Percentiles rank a stretch among this genome's conserved stretches.
phyloP scores from a whole-genome alignment of 2,888 invertebrate species.

The Syritta pipiens region DNA sequence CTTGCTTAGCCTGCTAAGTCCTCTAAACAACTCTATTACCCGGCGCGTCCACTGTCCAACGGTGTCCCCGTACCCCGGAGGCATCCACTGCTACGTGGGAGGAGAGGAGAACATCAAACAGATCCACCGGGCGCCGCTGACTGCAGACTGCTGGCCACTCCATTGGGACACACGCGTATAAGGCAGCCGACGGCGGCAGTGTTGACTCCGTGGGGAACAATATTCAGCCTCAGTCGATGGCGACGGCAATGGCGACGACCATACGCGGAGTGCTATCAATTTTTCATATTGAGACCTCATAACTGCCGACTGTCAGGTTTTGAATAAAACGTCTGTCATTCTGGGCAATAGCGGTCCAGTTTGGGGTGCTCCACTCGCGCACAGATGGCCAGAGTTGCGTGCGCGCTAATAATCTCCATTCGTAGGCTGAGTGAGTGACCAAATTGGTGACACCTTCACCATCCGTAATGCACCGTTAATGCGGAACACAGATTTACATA shows the following conservation, averaged over 20 bases:
- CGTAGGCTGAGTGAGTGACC: slow-evolving; percentile 64
- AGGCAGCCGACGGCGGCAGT: slow-evolving; percentile 9
- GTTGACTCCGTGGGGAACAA: slow-evolving; percentile 53
- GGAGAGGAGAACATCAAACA: too few relatives aligned
- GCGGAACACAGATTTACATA: slow-evolving; percentile 63
- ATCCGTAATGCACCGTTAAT: slow-evolving; percentile 46
- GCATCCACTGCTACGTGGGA: slow-evolving; percentile 28
- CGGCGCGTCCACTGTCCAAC: neutral
- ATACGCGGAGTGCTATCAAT: slow-evolving; percentile 59
- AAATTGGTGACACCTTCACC: slow-evolving; percentile 65
- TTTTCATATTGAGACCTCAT: slow-evolving; percentile 65
- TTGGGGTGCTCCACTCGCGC: neutral
- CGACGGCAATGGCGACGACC: too few relatives aligned
- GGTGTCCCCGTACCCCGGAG: slow-evolving; percentile 32
- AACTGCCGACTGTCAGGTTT: slow-evolving; percentile 32
- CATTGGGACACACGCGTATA: slow-evolving; percentile 47
- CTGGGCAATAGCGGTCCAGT: slow-evolving; percentile 9
- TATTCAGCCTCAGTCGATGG: slow-evolving; percentile 19
- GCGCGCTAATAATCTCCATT: slow-evolving; percentile 69
- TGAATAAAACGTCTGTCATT: slow-evolving; percentile 35
- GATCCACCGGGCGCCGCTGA: too few relatives aligned
- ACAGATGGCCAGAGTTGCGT: slow-evolving; percentile 41
- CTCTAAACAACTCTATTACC: slow-evolving; percentile 57
- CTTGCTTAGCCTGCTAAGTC: too few relatives aligned
- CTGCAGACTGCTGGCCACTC: slow-evolving; percentile 2